Percentiles rank a stretch among this genome's conserved stretches.
These are phyloP conservation scores for Tetanocera ferruginea DNA, from an alignment of 2,888 invertebrate species.

Conservation along the genomic window DNA sequence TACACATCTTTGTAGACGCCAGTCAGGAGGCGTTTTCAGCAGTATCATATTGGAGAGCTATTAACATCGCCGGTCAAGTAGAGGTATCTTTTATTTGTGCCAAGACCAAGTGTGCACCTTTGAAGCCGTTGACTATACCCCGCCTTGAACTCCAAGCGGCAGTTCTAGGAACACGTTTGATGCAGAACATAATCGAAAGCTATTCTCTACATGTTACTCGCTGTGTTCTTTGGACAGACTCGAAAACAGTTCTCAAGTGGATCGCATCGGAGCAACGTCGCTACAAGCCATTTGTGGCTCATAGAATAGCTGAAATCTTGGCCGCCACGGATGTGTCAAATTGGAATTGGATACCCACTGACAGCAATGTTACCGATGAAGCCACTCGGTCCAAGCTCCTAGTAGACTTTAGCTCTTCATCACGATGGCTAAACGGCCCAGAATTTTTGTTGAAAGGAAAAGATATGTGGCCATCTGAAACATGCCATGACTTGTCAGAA, in stretches of 20 bases:
- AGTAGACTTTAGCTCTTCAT: slow-evolving; percentile 3
- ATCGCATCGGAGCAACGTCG: slow-evolving; percentile 5
- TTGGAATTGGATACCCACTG: slow-evolving; percentile 30
- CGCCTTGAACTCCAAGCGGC: slow-evolving; percentile 30
- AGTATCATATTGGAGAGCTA: slow-evolving; percentile 32
- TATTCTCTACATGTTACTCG: neutral
- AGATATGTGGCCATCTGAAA: neutral
- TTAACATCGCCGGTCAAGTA: neutral
- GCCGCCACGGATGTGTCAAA: slow-evolving; percentile 3
- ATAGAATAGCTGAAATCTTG: slow-evolving; percentile 30
- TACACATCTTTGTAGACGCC: slow-evolving; percentile 33
- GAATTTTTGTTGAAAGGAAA: neutral
- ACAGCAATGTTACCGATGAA: slow-evolving; percentile 30
- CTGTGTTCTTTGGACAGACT: slow-evolving; percentile 34
- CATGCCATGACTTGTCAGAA: neutral
- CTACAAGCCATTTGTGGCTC: slow-evolving; percentile 28
- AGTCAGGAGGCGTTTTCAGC: slow-evolving; percentile 28
- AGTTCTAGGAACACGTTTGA: slow-evolving; percentile 23
- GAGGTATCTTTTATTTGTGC: slow-evolving; percentile 18
- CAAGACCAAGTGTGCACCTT: slow-evolving; percentile 24
- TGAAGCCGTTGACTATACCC: slow-evolving; percentile 32
- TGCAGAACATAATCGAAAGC: neutral
- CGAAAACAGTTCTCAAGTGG: slow-evolving; percentile 30
- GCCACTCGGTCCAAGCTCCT: slow-evolving; percentile 27
- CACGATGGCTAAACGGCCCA: neutral